Evolutionary conservation across 2,113 vertebrate species (phyloP), one percentile per base, ranked within the genome.

Genomic region (Pseudopipra pipra): DNA sequence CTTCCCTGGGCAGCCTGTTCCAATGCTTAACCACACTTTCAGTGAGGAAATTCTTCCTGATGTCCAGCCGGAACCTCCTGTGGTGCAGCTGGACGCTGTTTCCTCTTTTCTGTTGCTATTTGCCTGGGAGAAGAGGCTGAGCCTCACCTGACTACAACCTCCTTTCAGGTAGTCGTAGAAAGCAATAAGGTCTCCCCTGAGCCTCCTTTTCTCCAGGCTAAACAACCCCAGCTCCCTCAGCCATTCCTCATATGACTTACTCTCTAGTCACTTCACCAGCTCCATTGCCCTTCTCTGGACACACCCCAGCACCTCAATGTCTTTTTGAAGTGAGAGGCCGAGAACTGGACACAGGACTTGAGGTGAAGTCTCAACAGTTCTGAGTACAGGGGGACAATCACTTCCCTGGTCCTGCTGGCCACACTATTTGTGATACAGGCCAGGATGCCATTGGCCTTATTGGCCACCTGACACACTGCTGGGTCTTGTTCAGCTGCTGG

Each of bases 311-410:
- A 23, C 3, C 9, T 63, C 63, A 83, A 22, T 6, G 4, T 43
- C 8, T 31, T 55, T 25, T 18, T 35, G 39, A 62, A 55, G 0
- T 76, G 39, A 62, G 55, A 2, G 12, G 14, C 47, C 10, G 4
- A 49, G 41, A 76, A 14, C 14, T 23, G 71, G 11, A 41, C 55
- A 62, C 25, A 41, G 63, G 0, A 55, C 6, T 49, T 0, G 0
- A 55, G 21, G 3, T 37, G 14, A 0, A 0, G 31, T 35, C 21
- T 35, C 47, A 49, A 9, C 25, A 43, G 41, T 5, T 23, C 44
- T 0, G 0, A 44, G 49, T 4, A 15, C 28, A 67, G 46, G 0
- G 28, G 15, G 1, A 51, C 2, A 68, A 31, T 35, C 11, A 0
- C 41, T 12, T n/a, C 4, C 31, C n/a, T 55, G 24, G 0, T 25